These are phyloP conservation scores for Fragum sueziense DNA, from an alignment of 2,888 invertebrate species.

Conservation along the genomic window DNA sequence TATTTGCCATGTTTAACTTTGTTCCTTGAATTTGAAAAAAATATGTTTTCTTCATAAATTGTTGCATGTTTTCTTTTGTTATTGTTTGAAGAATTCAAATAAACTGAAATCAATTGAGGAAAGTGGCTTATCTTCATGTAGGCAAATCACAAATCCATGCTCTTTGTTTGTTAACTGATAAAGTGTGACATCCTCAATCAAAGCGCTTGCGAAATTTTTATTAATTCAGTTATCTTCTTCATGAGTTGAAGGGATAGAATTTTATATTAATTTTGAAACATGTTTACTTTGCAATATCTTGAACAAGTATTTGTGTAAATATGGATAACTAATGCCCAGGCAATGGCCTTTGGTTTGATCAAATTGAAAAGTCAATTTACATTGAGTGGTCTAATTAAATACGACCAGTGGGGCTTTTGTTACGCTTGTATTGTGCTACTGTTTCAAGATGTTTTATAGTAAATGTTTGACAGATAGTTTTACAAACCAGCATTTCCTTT, in stretches of 20 bases:
- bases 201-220: no score
- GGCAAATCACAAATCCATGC: no score
- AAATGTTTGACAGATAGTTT: conserved; percentile 15
- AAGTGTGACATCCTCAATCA: no score
- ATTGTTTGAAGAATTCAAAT: no score
- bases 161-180: no score
- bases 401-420: conserved; percentile 13
- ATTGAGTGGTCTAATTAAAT: conserved; percentile 14
- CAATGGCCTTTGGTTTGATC: conserved; percentile 5
- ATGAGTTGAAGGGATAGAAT: background rate
- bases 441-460: conserved; percentile 19
- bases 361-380: conserved; percentile 22
- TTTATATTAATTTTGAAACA: background rate
- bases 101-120: no score
- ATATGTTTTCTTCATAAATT: no score
- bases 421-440: conserved; percentile 1
- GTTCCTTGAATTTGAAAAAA: no score
- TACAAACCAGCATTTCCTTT: background rate
- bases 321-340: conserved; percentile 19
- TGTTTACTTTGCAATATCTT: conserved; percentile 4
- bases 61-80: no score
- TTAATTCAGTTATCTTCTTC: background rate
- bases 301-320: conserved; percentile 13
- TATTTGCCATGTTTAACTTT: no score
- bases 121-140: no score